These are phyloP conservation scores for Poeciliopsis retropinna DNA, from an alignment of 2,113 vertebrate species.

Conservation along the genomic window DNA sequence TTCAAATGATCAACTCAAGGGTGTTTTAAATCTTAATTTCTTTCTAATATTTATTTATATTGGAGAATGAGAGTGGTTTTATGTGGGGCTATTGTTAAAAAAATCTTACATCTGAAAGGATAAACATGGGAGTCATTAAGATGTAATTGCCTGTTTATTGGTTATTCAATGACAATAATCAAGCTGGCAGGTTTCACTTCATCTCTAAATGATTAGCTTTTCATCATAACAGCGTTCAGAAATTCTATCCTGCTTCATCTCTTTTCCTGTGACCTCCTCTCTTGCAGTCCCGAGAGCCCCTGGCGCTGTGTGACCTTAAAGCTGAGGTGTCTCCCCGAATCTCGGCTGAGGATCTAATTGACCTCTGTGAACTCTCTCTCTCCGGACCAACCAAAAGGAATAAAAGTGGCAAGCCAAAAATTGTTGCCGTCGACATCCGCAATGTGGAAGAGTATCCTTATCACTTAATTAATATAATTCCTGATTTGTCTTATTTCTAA, in stretches of 20 bases:
- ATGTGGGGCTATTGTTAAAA: too few species aligned
- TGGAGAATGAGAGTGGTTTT: too few species aligned
- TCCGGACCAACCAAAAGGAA: slow-evolving; percentile 84
- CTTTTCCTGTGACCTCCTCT: slow-evolving; percentile 20
- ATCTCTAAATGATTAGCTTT: slow-evolving; percentile 8
- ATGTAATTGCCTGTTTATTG: not conserved
- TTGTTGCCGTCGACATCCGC: slow-evolving; percentile 93
- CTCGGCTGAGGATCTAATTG: slow-evolving; percentile 96
- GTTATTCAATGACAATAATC: not conserved
- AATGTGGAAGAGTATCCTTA: slow-evolving; percentile 97
- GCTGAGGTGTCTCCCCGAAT: slow-evolving; percentile 94
- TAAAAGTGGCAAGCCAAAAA: slow-evolving; percentile 90
- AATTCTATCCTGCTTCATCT: slow-evolving; percentile 8
- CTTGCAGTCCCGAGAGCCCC: slow-evolving; percentile 90
- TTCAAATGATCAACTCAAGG: not conserved
- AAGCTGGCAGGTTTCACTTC: not conserved
- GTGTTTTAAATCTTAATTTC: too few species aligned
- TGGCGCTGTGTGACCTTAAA: slow-evolving; percentile 91
- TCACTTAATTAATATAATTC: not conserved
- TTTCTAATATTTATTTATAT: too few species aligned
- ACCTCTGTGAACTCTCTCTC: slow-evolving; percentile 90
- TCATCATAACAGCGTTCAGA: slow-evolving; percentile 13
- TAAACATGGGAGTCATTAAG: not conserved
- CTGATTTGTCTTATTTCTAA: not conserved
- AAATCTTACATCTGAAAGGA: not conserved